Conservation (phyloP, 2,888 invertebrate species). For the Theristus sp. region DNA sequence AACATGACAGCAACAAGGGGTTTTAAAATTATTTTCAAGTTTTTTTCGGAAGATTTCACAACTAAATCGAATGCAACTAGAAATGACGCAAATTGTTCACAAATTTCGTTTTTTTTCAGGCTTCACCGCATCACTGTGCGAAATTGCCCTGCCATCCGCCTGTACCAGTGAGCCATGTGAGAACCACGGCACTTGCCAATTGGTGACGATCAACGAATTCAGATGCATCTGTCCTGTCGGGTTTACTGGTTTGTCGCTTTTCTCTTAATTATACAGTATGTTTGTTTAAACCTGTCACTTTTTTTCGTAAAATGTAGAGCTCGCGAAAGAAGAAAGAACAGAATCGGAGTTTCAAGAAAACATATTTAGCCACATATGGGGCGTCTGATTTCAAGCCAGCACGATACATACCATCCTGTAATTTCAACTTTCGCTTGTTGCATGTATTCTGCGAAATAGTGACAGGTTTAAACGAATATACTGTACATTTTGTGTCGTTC, state of each 20-base stretch:
- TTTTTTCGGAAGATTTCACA: too few species aligned
- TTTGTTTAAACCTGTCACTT: too few species aligned
- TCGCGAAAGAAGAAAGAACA: too few species aligned
- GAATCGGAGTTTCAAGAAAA: too few species aligned
- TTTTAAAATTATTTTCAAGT: too few species aligned
- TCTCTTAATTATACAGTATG: not conserved
- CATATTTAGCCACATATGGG: not conserved
- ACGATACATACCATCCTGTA: not conserved
- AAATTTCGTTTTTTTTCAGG: conserved; percentile 2
- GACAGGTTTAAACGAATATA: not conserved
- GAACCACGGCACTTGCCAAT: conserved; percentile 69
- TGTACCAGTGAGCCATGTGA: conserved; percentile 66
- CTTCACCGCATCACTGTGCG: conserved; percentile 74
- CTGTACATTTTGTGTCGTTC: not conserved
- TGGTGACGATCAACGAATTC: conserved; percentile 54
- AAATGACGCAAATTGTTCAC: too few species aligned
- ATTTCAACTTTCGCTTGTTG: not conserved
- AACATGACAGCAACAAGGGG: too few species aligned
- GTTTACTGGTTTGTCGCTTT: conserved; percentile 37
- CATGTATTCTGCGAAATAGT: not conserved
- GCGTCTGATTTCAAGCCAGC: not conserved
- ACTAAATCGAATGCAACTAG: too few species aligned
- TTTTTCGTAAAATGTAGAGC: too few species aligned
- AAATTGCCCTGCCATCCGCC: conserved; percentile 65
- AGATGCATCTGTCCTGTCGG: conserved; percentile 72